A percentile compares a stretch with the other conserved stretches of the same genome.
These are phyloP conservation scores for Druon quercuslanigerum DNA, from an alignment of 1,140 invertebrate species.

Conservation along the genomic window DNA sequence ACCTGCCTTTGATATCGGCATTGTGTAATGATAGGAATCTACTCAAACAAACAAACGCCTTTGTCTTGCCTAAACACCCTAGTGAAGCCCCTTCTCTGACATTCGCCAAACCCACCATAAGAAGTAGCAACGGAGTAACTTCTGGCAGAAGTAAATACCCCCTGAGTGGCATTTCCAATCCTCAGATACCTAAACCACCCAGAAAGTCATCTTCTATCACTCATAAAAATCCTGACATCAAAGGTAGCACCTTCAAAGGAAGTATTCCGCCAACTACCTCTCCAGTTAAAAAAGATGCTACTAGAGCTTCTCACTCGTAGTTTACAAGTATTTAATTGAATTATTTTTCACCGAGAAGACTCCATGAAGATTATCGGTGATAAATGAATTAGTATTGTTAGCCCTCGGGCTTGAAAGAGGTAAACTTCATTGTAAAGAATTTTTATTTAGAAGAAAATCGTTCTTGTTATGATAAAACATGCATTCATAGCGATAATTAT, in stretches of 20 bases:
- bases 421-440: conserved; percentile 13
- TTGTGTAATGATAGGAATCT: conserved; percentile 91
- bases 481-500: not conserved
- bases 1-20: conserved; percentile 91
- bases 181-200: conserved; percentile 77
- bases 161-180: conserved; percentile 79
- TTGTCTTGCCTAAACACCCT: conserved; percentile 83
- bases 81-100: conserved; percentile 57
- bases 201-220: conserved; percentile 76
- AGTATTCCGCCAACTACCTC: conserved; percentile 41
- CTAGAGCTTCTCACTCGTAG: conserved; percentile 67
- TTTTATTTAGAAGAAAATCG: not conserved
- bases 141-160: conserved; percentile 77
- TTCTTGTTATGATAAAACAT: not conserved
- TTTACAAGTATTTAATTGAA: not conserved
- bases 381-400: conserved; percentile 14
- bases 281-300: conserved; percentile 64
- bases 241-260: conserved; percentile 60
- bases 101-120: conserved; percentile 61
- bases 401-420: not conserved
- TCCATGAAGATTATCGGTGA: conserved; percentile 10
- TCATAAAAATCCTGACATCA: conserved; percentile 78
- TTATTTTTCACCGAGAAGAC: not conserved
- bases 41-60: conserved; percentile 89
- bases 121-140: conserved; percentile 67